These are phyloP conservation scores for Catajapyx aquilonaris DNA, from an alignment of 1,140 invertebrate species.

Conservation along the genomic window DNA sequence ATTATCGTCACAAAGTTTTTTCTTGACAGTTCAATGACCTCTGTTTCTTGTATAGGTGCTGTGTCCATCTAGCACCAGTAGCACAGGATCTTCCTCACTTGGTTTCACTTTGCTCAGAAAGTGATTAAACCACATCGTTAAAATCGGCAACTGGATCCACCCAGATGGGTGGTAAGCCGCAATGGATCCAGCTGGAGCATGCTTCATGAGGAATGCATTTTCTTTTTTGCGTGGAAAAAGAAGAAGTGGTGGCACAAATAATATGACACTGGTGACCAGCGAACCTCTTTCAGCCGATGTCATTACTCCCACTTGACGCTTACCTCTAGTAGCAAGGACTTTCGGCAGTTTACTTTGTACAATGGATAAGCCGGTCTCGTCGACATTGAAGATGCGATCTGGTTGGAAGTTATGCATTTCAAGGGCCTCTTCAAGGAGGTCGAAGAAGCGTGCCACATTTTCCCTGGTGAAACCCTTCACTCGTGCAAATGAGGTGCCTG, in stretches of 20 bases:
- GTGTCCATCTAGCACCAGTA: conserved; percentile 9
- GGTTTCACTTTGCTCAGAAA: conserved; percentile 4
- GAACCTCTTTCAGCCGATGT: conserved; percentile 4
- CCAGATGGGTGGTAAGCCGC: neutral
- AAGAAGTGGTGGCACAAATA: conserved; percentile 3
- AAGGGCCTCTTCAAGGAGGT: conserved; percentile 1
- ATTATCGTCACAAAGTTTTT: conserved; percentile 8
- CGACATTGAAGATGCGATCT: conserved; percentile 9
- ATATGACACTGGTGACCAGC: neutral
- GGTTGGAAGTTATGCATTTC: conserved; percentile 4
- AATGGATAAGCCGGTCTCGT: conserved; percentile 9
- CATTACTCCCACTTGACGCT: conserved; percentile 5
- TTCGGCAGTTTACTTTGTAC: conserved; percentile 7
- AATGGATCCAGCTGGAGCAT: neutral
- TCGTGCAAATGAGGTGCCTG: neutral
- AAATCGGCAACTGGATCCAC: neutral
- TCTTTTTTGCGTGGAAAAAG: neutral
- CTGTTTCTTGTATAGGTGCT: conserved; percentile 4
- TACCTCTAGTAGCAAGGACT: conserved; percentile 5
- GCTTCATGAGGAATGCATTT: neutral
- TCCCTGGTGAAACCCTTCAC: conserved; percentile 1
- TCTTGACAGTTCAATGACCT: conserved; percentile 2
- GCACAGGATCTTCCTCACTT: neutral
- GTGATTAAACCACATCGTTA: conserved; percentile 1
- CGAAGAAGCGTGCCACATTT: conserved; percentile 7